Evolutionary conservation across 2,113 vertebrate genomes (phyloP), one percentile per base, ranked within the genome.

Genomic region (Xiphias gladius): DNA sequence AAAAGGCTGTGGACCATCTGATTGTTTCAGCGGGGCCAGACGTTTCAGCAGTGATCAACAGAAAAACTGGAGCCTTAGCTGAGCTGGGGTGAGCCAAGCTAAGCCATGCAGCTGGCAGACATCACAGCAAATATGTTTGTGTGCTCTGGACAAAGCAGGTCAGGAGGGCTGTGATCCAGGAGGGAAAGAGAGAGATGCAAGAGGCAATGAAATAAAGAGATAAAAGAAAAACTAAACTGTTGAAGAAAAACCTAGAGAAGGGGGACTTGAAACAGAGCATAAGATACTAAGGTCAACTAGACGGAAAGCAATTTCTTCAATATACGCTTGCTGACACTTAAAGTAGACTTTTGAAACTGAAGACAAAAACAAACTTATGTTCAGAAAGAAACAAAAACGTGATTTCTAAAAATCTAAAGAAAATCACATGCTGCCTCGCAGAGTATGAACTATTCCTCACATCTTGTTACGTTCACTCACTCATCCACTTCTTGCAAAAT

Each of bases 81-180:
- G 86, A 89, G 66, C 70, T 37, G 50, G 28, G 39, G 54, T 90
- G 86, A 94, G 88, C 89, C 84, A 64, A 69, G 75, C 83, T 88
- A 83, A 87, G 86, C 89, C 79, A 26, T 59, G 80, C 84, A 90
- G 90, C 88, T 91, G 93, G 89, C 80, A 89, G 88, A 81, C 77
- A 88, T 88, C 88, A 89, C 80, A 68, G 87, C 83, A 84, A 93
- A 91, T 90, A 89, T 91, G 86, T 90, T 85, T 90, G 80, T 79
- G 88, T 85, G 85, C 79, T 82, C 78, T 84, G 89, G 86, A 92
- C 87, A 88, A 83, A 86, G 84, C 79, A 79, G 87, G 89, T 93
- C 83, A 89, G 75, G 57, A 81, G 83, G 79, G 76, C 80, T 62
- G 12, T 64, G 73, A 84, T 87, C 77, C 84, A 85, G 77, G 73